Evolutionary conservation across 2,888 invertebrate genomes (phyloP), one percentile per base, ranked within the genome.

Genomic region (Apamea monoglypha): DNA sequence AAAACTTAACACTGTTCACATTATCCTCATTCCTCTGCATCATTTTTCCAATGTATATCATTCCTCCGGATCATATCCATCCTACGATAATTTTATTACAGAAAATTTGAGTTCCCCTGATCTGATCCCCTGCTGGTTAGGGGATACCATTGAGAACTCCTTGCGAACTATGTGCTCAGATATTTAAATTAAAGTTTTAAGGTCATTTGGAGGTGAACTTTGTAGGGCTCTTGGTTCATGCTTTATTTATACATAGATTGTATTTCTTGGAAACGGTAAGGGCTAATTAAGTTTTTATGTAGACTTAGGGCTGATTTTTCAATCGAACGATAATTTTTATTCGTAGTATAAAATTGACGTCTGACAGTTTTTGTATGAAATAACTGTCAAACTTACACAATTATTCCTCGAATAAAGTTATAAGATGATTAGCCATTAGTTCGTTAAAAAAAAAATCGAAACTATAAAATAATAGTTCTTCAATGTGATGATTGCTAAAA

Each of bases 171-270:
- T 61, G 59, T 40, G 18, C 25, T 67, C 25, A 40, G n/a, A 36
- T 18, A 59, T 67, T 29, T 47, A 25, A 68, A 50, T 80, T 68
- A 61, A 50, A 21, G 50, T 50, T 80, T 80, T 40, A 25, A 47
- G 47, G 56, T 32, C 29, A 70, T 21, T 80, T 80, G 32, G 29
- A 40, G 47, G 40, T 32, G 32, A 63, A 70, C n/a, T 61, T 61
- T 50, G 36, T 29, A 25, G 25, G 10, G 36, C 18, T 53, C 40
- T 5, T 25, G 16, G 68, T 25, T 56, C n/a, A 44, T 32, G 21
- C 21, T 66, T 5, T 47, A 36, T 56, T 44, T 56, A 36, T 36
- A 6, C 36, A 79, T 36, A 50, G 7, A 47, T 29, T 29, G 1
- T 16, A 63, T 78, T 76, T 47, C 47, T 14, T 40, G 25, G 47